Evolutionary conservation across 2,113 vertebrate species (phyloP).

Genomic region (Lanius ludovicianus): DNA sequence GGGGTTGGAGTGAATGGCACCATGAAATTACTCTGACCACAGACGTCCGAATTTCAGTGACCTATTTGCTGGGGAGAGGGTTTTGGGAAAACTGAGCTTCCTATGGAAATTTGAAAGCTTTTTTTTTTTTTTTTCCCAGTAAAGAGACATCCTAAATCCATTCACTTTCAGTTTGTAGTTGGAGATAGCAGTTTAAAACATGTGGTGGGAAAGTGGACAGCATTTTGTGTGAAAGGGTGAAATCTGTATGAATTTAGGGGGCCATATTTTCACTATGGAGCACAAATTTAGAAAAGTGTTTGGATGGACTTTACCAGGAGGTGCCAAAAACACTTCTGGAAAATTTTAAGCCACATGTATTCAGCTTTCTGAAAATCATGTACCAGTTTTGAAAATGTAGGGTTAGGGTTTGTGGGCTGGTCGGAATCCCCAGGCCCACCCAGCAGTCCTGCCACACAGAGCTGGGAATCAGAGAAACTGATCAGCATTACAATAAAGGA

Average conservation of each 20-base stretch:
- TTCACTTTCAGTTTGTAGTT: not conserved
- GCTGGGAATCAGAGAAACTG: not conserved
- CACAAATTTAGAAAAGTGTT: not conserved
- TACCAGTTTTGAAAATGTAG: not conserved
- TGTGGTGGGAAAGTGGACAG: not conserved
- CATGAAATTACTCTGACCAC: not conserved
- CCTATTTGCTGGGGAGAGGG: not conserved
- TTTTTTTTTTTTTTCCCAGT: not conserved
- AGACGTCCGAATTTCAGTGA: not conserved
- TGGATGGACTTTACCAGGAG: not conserved
- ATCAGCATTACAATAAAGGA: not conserved
- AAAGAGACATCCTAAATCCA: not conserved
- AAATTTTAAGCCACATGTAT: not conserved
- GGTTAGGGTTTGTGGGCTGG: not conserved
- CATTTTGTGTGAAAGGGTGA: not conserved
- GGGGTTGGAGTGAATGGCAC: not conserved
- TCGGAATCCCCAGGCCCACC: not conserved
- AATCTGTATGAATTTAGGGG: not conserved
- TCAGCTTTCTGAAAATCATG: not conserved
- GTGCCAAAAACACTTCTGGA: not conserved
- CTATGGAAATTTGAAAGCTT: not conserved
- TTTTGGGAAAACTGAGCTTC: not conserved
- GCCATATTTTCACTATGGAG: not conserved
- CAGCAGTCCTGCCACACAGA: not conserved
- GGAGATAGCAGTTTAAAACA: not conserved